These are phyloP conservation scores for Monoplex corrugatus DNA, from an alignment of 2,888 invertebrate species.

Conservation along the genomic window DNA sequence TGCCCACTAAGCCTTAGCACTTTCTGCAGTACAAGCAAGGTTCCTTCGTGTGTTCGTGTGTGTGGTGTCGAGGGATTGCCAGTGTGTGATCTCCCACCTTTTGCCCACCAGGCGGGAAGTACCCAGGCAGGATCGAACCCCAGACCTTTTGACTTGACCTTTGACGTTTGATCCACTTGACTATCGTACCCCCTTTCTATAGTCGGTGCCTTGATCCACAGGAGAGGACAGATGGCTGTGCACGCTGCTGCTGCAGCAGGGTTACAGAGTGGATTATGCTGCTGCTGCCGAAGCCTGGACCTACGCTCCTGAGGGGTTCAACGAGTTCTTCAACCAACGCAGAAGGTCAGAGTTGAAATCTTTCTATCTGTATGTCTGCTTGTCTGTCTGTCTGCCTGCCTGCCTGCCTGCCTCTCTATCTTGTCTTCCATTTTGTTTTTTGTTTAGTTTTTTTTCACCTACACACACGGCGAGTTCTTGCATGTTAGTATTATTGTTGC, in stretches of 20 bases:
- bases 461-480: too few species aligned
- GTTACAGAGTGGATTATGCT: slow-evolving; percentile 76
- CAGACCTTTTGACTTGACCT: too few species aligned
- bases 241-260: slow-evolving; percentile 75
- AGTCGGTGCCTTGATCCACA: too few species aligned
- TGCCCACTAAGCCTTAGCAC: slow-evolving; percentile 95
- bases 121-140: too few species aligned
- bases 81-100: too few species aligned
- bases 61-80: too few species aligned
- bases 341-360: slow-evolving; percentile 46
- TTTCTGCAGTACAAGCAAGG: slow-evolving; percentile 99
- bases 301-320: slow-evolving; percentile 75
- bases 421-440: neutral
- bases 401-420: neutral
- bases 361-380: neutral
- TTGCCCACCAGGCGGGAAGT: too few species aligned
- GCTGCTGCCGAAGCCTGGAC: slow-evolving; percentile 77
- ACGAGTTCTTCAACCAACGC: slow-evolving; percentile 76
- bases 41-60: slow-evolving; percentile 80
- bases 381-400: neutral
- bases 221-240: slow-evolving; percentile 79
- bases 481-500: too few species aligned
- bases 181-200: too few species aligned
- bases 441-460: neutral
- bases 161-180: too few species aligned